Percentiles rank a stretch among this genome's conserved stretches.
Evolutionary conservation across 2,888 invertebrate species (phyloP).

Genomic region (Girardia tigrina): DNA sequence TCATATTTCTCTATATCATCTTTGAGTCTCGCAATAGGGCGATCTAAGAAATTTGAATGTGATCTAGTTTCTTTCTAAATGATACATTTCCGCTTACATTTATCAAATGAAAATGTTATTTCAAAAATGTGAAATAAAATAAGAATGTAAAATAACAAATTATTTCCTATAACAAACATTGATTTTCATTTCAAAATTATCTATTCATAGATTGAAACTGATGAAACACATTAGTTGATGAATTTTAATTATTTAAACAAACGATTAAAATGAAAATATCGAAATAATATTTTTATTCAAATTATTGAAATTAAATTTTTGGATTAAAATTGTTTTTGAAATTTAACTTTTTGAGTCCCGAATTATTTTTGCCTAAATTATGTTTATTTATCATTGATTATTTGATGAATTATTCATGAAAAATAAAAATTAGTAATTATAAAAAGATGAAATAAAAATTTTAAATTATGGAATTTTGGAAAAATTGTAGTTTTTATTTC

Average conservation of each 20-base stretch:
- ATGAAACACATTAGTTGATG: neutral
- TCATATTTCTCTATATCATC: neutral
- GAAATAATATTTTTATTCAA: too few species aligned
- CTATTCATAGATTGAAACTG: neutral
- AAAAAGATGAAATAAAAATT: too few species aligned
- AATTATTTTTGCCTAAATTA: too few species aligned
- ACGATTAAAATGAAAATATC: too few species aligned
- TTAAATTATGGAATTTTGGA: too few species aligned
- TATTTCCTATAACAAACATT: neutral
- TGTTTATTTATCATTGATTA: too few species aligned
- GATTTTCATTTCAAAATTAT: neutral
- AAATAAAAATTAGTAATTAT: too few species aligned
- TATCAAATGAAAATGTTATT: neutral
- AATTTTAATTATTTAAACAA: neutral
- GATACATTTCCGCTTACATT: neutral
- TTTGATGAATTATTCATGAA: too few species aligned
- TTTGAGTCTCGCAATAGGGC: neutral
- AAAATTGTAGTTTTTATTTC: too few species aligned
- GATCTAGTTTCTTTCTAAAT: neutral
- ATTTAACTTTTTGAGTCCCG: too few species aligned
- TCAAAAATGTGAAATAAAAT: neutral
- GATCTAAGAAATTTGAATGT: neutral
- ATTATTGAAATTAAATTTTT: too few species aligned
- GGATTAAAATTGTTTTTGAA: too few species aligned
- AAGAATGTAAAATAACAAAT: neutral